phyloP scores from a whole-genome alignment of 2,113 vertebrate species.

The Piprites chloris region DNA sequence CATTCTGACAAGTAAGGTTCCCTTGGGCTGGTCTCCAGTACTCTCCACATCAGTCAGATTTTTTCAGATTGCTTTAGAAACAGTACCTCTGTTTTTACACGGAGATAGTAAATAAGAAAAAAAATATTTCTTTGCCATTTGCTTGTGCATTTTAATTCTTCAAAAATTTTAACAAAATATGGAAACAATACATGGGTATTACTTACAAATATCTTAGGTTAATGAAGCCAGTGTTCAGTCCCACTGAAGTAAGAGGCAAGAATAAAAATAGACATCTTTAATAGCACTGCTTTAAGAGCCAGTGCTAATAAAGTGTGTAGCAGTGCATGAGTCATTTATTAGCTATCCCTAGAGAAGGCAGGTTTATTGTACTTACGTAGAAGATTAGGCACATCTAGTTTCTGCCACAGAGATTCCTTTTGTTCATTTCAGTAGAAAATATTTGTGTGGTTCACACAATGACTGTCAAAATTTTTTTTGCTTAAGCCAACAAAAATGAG shows the following conservation, averaged over 20 bases:
- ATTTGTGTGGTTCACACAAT: neutral
- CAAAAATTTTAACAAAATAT: neutral
- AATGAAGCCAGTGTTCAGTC: neutral
- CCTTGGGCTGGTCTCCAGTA: neutral
- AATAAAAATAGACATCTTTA: conserved; percentile 1
- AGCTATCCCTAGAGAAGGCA: neutral
- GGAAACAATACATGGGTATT: neutral
- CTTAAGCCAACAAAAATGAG: neutral
- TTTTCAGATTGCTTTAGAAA: neutral
- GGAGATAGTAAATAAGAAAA: neutral
- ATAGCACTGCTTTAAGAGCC: neutral
- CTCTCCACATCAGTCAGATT: neutral
- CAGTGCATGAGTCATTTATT: neutral
- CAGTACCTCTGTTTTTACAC: neutral
- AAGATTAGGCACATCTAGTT: neutral
- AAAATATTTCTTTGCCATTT: neutral
- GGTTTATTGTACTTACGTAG: neutral
- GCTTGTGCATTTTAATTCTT: neutral
- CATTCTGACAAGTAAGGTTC: neutral
- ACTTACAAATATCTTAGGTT: neutral
- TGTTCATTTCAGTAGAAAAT: neutral
- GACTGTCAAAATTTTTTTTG: neutral
- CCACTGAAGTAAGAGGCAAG: neutral
- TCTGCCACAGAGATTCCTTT: neutral
- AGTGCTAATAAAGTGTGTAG: neutral